Base-by-base conservation (phyloP, 2,113 vertebrate species). In the Gymnarchus niloticus region DNA sequence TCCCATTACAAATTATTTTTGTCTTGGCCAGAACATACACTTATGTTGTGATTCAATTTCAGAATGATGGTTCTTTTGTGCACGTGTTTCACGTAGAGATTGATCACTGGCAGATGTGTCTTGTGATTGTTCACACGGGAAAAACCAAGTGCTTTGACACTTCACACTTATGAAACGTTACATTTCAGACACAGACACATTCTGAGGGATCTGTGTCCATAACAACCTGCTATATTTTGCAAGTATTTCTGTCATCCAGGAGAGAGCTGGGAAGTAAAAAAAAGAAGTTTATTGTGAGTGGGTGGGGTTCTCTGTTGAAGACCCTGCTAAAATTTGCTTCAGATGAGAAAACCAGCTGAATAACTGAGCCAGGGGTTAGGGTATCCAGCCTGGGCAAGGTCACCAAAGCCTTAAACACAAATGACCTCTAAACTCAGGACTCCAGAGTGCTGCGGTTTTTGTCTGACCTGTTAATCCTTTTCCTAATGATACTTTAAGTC, bases 291-390 rank as follows among this genome's bases (percentile, higher is more conserved):
- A 69, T 69, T 37, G 61, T 2, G 17, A 37, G 10, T 33, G 59
- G 25, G 28, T n/a, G 59, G 14, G 33, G 65, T 19, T 73, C 65
- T 17, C 33, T 73, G 65, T 73, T 73, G 28, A 41, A 73, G 33
- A 73, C 28, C 33, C 65, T 17, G 33, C 28, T 73, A 73, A 73
- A 41, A 73, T 73, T 73, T 37, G 8, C 65, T 17, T 41, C 12
- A 41, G 65, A 73, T 73, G 65, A 41, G 65, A 73, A 73, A 73
- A 73, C 65, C 65, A 73, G 65, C 65, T 73, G 65, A n/a, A n/a
- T n/a, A n/a, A n/a, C n/a, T n/a, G n/a, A n/a, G n/a, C n/a, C n/a
- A n/a, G n/a, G 65, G 33, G 28, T 73, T 73, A 73, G 33, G 33
- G 19, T 37, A 73, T 73, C 65, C 65, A 73, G 65, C 33, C 65